Conservation (phyloP, 2,797 vertebrate species). For the Bovichtus variegatus region DNA sequence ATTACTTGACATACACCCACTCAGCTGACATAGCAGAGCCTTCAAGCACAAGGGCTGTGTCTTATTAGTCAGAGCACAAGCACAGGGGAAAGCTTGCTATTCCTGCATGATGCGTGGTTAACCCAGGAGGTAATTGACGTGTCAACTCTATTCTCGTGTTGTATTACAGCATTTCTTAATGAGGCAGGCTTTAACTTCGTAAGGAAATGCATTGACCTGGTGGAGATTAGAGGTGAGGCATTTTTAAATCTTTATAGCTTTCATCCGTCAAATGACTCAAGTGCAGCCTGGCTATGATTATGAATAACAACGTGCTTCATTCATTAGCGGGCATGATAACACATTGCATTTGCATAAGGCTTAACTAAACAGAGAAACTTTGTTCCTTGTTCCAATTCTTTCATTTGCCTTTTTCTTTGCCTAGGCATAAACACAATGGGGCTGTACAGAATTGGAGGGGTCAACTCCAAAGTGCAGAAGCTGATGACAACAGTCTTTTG, state of each 20-base stretch:
- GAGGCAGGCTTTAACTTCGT: conserved; percentile 98
- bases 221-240: conserved; percentile 90
- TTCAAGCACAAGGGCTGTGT: conserved; percentile 45
- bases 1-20: conserved; percentile 65
- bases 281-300: not conserved
- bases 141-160: conserved; percentile 58
- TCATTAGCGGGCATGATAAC: conserved; percentile 20
- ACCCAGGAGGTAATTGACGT: conserved; percentile 58
- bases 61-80: conserved; percentile 61
- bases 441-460: conserved; percentile 96
- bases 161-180: conserved; percentile 92
- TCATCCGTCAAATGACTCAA: conserved; percentile 36
- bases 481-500: conserved; percentile 97
- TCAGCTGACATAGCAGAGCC: conserved; percentile 59
- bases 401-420: not conserved
- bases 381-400: not conserved
- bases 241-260: conserved; percentile 49
- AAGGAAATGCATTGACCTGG: conserved; percentile 94
- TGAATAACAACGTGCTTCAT: conserved; percentile 26
- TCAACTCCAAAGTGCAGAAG: conserved; percentile 98
- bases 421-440: conserved; percentile 94
- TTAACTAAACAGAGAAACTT: conserved; percentile 8
- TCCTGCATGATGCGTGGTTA: conserved; percentile 55
- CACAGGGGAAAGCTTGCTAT: conserved; percentile 63
- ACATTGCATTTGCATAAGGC: not conserved